Conservation (phyloP, 2,797 vertebrate species). For the Varecia variegata region DNA sequence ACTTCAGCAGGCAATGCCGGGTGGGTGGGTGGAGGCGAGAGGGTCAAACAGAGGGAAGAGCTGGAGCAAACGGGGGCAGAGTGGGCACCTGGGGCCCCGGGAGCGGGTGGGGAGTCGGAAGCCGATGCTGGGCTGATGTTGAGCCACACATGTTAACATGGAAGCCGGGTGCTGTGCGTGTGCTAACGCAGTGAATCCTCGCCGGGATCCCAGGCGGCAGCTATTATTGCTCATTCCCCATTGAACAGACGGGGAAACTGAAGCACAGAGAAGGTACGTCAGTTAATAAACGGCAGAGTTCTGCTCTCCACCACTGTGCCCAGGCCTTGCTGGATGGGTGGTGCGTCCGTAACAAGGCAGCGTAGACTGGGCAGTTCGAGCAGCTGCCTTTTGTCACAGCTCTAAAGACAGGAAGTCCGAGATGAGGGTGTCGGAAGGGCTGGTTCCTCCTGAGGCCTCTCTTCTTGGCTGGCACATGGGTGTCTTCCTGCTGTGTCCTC, state of each 20-base stretch:
- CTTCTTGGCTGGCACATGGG: not conserved
- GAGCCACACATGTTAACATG: fast-evolving
- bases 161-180: fast-evolving
- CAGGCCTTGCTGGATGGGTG: not conserved
- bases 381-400: fast-evolving
- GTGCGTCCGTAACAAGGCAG: fast-evolving
- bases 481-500: not conserved
- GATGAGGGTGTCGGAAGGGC: not conserved
- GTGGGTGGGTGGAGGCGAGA: fast-evolving
- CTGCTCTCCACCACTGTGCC: not conserved
- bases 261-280: not conserved
- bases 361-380: fast-evolving
- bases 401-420: not conserved
- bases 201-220: fast-evolving
- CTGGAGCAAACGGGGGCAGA: not conserved
- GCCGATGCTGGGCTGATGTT: not conserved
- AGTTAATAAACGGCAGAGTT: not conserved
- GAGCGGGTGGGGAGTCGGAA: not conserved
- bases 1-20: not conserved
- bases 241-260: not conserved
- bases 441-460: not conserved
- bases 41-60: not conserved
- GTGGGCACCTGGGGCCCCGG: not conserved
- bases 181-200: not conserved
- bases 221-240: not conserved